A percentile compares a stretch with the other conserved stretches of the same genome.
Evolutionary conservation across 2,888 invertebrate species (phyloP).

Genomic region (Antheraea yamamai): DNA sequence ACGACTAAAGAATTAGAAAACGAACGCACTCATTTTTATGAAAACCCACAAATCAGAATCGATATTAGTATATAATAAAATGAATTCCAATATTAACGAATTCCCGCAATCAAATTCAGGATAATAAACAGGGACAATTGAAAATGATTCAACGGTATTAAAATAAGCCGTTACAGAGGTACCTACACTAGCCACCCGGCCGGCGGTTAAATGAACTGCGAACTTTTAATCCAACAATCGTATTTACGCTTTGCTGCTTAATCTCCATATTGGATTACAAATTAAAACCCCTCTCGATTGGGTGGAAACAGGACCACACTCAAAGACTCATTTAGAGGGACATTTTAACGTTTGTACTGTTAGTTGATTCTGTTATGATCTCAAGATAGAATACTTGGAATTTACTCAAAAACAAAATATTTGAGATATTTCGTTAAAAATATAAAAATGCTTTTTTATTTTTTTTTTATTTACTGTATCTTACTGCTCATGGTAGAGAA

Average conservation of each 20-base stretch:
- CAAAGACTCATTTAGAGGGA: neutral
- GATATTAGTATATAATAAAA: no score
- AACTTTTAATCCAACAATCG: slow-evolving; percentile 54
- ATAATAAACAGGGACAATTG: slow-evolving; percentile 10
- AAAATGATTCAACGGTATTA: slow-evolving; percentile 2
- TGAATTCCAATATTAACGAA: neutral
- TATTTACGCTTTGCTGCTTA: slow-evolving; percentile 28
- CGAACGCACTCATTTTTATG: no score
- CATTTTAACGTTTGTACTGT: neutral
- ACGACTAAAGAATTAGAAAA: no score
- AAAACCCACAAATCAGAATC: no score
- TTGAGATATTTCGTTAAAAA: neutral
- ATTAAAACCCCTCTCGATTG: slow-evolving; percentile 33
- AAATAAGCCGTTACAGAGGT: slow-evolving; percentile 1
- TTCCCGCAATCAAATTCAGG: neutral
- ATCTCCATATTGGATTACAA: slow-evolving; percentile 37
- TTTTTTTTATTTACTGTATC: no score
- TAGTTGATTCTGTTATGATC: no score
- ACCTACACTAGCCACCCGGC: neutral
- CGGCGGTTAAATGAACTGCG: slow-evolving; percentile 59
- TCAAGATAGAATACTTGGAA: neutral
- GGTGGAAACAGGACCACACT: slow-evolving; percentile 11
- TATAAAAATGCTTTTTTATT: no score
- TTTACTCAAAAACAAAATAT: neutral
- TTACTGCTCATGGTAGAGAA: no score